Percentiles rank a stretch among this genome's conserved stretches.
Evolutionary conservation across 2,888 invertebrate species (phyloP).

Genomic region (Spisula solida): DNA sequence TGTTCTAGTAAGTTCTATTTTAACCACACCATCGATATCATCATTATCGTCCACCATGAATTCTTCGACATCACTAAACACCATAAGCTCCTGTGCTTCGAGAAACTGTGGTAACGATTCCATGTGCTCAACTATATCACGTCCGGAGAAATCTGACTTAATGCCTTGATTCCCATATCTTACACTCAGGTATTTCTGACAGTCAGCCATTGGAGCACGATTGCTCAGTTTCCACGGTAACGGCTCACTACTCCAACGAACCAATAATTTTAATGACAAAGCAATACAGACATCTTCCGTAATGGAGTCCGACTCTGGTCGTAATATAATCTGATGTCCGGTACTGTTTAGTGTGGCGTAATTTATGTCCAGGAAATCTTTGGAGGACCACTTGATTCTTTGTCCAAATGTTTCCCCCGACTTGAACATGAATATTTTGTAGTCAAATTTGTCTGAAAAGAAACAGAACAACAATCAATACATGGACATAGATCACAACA

Average conservation of each 20-base stretch:
- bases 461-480: background rate
- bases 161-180: constrained; percentile 54
- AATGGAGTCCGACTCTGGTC: constrained; percentile 67
- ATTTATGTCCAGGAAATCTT: constrained; percentile 76
- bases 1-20: constrained; percentile 56
- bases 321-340: constrained; percentile 74
- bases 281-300: constrained; percentile 75
- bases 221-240: constrained; percentile 74
- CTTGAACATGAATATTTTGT: constrained; percentile 76
- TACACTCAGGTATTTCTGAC: constrained; percentile 58
- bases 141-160: constrained; percentile 46
- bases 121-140: constrained; percentile 58
- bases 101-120: constrained; percentile 70
- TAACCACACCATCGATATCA: constrained; percentile 51
- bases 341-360: constrained; percentile 77
- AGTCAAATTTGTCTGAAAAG: constrained; percentile 79
- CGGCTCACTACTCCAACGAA: constrained; percentile 74
- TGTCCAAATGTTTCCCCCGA: constrained; percentile 75
- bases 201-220: constrained; percentile 60
- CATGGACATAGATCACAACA: too few relatives aligned
- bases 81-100: constrained; percentile 70
- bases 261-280: constrained; percentile 73
- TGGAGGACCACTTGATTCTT: constrained; percentile 75
- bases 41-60: constrained; percentile 61
- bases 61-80: constrained; percentile 73